Evolutionary conservation across 2,888 invertebrate species (phyloP).

Genomic region (Nemapogon koenigi): DNA sequence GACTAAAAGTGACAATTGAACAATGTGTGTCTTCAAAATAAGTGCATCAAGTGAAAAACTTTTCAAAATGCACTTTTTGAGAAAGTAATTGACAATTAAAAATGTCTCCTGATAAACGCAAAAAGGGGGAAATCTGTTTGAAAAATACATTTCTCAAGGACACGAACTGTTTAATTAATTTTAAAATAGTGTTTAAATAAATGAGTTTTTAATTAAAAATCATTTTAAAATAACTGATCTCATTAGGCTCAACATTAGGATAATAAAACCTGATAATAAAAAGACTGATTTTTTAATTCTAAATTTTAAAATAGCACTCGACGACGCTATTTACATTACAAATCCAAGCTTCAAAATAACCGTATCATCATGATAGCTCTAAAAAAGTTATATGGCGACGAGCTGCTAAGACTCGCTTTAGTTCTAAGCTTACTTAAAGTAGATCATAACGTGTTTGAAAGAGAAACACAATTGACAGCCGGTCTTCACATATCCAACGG

Average conservation of each 20-base stretch:
- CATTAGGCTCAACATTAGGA: conserved; percentile 40
- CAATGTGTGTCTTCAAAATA: background rate
- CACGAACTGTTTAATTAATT: no score
- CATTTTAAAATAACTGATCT: conserved; percentile 27
- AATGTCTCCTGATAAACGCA: conserved; percentile 54
- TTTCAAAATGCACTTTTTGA: conserved; percentile 8
- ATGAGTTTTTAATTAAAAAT: conserved; percentile 9
- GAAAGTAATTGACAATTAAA: conserved; percentile 36
- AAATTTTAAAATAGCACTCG: conserved; percentile 13
- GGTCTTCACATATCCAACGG: conserved; percentile 70
- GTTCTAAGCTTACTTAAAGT: conserved; percentile 81
- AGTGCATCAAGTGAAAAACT: background rate
- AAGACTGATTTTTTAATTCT: conserved; percentile 21
- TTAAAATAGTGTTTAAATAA: conserved; percentile 15
- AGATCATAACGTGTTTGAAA: conserved; percentile 73
- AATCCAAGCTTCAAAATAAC: background rate
- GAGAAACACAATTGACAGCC: conserved; percentile 56
- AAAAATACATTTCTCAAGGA: conserved; percentile 25
- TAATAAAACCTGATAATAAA: conserved; percentile 18
- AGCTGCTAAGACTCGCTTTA: conserved; percentile 81
- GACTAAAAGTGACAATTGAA: background rate
- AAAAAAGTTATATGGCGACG: conserved; percentile 83
- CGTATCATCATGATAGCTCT: conserved; percentile 71
- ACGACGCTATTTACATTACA: conserved; percentile 12
- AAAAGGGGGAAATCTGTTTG: conserved; percentile 30